A percentile compares a stretch with the other conserved stretches of the same genome.
These are phyloP conservation scores for Epinephelus lanceolatus DNA, from an alignment of 2,113 vertebrate species.

Conservation along the genomic window DNA sequence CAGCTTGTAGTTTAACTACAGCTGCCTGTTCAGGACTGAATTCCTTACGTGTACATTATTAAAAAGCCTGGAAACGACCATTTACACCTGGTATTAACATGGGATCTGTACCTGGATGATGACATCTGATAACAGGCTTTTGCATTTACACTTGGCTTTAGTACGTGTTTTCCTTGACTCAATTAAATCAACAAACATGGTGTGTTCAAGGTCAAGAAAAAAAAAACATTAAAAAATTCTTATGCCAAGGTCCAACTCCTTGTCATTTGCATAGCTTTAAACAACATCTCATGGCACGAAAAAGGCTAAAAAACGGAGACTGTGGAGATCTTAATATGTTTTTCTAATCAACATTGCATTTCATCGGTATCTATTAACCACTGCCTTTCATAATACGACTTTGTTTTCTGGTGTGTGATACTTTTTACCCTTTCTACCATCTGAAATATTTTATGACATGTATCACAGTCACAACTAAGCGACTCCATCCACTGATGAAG, in stretches of 20 bases:
- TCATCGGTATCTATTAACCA: too few species aligned
- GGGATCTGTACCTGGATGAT: background rate
- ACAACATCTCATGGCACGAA: background rate
- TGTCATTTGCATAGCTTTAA: background rate
- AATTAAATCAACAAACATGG: too few species aligned
- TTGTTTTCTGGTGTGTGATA: background rate
- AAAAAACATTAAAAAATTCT: too few species aligned
- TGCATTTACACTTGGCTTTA: background rate
- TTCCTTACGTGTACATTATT: background rate
- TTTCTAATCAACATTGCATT: background rate
- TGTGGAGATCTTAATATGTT: background rate
- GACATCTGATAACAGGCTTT: background rate
- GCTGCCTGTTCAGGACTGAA: constrained; percentile 24
- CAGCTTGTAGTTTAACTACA: constrained; percentile 25
- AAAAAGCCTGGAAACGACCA: constrained; percentile 8
- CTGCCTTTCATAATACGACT: background rate
- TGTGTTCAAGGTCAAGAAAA: background rate
- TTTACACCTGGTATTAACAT: constrained; percentile 23
- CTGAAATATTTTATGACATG: background rate
- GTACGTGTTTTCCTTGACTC: background rate
- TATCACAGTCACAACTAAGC: background rate
- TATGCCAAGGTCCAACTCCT: too few species aligned
- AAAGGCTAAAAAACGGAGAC: background rate
- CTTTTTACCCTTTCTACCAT: background rate
- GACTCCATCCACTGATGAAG: background rate